Evolutionary conservation across 2,888 invertebrate species (phyloP), one percentile per base, ranked within the genome.

Genomic region (Physocephala rufipes): DNA sequence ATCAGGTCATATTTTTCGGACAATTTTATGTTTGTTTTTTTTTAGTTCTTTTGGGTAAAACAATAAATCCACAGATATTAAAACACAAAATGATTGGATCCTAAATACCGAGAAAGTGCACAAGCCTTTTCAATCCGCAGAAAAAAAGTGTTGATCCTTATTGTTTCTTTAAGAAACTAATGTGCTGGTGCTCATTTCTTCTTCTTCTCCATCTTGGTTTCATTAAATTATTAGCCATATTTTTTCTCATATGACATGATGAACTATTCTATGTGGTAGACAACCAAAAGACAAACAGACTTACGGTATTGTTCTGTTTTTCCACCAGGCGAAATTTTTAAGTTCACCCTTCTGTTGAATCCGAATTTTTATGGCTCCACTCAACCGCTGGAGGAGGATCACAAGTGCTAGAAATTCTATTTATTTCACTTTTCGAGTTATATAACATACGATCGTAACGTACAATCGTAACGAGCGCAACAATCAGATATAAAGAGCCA

Each of bases 21-120:
- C 45, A 28, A 47, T 49, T 49, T n/a, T n/a, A n/a, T n/a, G n/a
- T n/a, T n/a, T n/a, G n/a, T n/a, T n/a, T n/a, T n/a, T n/a, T n/a
- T n/a, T n/a, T n/a, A n/a, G n/a, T n/a, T n/a, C n/a, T 15, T 49
- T n/a, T n/a, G 30, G 58, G n/a, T 58, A 63, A 53, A 49, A 16
- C 65, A 81, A 80, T 80, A 80, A 80, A 80, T 81, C 82, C 81
- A 81, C 79, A 79, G 81, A 81, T 78, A 59, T 26, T n/a, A 70
- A 28, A 13, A 43, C 49, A 59, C 30, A 58, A 79, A 82, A 45
- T 47, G 16, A n/a, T n/a, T n/a, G n/a, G n/a, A n/a, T n/a, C n/a
- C 16, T 13, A n/a, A 51, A 45, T 55, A 7, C 61, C 21, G 59
- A 36, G 70, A 68, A 71, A 12, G 66, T 74, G 73, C 66, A 53